Evolutionary conservation across 2,888 invertebrate genomes (phyloP), one percentile per base, ranked within the genome.

Genomic region (Spialia ferax): DNA sequence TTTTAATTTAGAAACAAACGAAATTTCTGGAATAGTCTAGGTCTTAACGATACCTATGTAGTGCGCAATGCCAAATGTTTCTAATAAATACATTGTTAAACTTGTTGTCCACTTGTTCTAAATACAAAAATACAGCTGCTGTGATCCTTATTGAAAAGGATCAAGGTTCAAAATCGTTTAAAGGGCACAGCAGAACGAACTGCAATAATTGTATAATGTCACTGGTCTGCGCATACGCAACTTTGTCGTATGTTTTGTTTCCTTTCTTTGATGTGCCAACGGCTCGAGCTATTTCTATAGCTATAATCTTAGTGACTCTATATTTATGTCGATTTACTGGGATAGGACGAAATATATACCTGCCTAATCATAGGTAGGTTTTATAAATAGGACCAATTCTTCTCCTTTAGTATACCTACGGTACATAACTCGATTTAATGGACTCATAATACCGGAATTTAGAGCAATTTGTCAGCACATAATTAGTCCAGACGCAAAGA

Each of bases 171-270:
- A 13, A 32, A 5, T 50, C 32, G 29, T 11, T 29, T 32, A 32
- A 20, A 26, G 11, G 10, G 26, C 0, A 26, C 55, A 13, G 10
- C 56, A 10, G 11, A 20, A 20, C 8, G 35, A 35, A 20, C 20
- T 56, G 23, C 48, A 60, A 32, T 45, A 45, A 59, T 18, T 35
- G 54, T 26, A 73, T 78, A 82, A 82, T 83, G 82, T 77, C 80
- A 77, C 68, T 73, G 64, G 42, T 71, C 73, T 73, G 70, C 78
- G 71, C 75, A 75, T 79, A 70, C 69, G 74, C 72, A 76, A 80
- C 83, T 85, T 81, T 82, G 82, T 80, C 81, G 75, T 73, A 71
- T 69, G 77, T 87, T 88, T 87, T 89, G 88, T 88, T 81, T 79
- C 79, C 75, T 71, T n/a, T 74, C 69, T 61, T 66, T 70, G 70